These are phyloP conservation scores for Coilia nasus DNA, from an alignment of 2,797 vertebrate species.

Conservation along the genomic window DNA sequence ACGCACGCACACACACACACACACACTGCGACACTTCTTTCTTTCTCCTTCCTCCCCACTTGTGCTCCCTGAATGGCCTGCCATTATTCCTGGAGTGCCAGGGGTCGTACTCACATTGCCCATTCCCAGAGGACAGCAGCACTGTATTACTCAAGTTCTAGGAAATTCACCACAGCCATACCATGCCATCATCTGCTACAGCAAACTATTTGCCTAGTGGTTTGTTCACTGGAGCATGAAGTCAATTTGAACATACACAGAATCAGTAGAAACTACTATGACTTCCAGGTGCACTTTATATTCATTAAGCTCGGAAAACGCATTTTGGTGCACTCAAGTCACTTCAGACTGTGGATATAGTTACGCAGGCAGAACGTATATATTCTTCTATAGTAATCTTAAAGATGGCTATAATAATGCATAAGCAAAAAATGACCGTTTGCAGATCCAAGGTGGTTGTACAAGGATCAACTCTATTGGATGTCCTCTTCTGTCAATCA, in stretches of 20 bases:
- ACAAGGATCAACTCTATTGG: neutral
- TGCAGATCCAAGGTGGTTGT: neutral
- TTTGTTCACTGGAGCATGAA: neutral
- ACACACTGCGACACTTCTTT: neutral
- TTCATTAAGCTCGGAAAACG: neutral
- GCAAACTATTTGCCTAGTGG: neutral
- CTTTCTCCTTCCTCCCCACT: neutral
- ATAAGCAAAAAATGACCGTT: neutral
- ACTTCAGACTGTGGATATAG: neutral
- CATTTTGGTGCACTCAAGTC: neutral
- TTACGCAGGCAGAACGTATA: neutral
- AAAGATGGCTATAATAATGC: no score
- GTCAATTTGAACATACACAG: neutral
- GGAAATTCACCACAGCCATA: neutral
- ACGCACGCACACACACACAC: conserved; percentile 3
- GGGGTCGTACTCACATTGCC: neutral
- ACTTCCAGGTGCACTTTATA: neutral
- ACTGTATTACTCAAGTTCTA: neutral
- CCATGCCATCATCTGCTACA: neutral
- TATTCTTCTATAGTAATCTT: neutral
- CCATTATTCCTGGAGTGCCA: neutral
- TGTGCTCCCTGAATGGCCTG: neutral
- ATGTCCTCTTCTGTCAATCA: neutral
- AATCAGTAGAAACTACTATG: neutral
- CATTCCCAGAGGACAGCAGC: neutral